These are phyloP conservation scores for Megamerina dolium DNA, from an alignment of 2,888 invertebrate species.

Conservation along the genomic window DNA sequence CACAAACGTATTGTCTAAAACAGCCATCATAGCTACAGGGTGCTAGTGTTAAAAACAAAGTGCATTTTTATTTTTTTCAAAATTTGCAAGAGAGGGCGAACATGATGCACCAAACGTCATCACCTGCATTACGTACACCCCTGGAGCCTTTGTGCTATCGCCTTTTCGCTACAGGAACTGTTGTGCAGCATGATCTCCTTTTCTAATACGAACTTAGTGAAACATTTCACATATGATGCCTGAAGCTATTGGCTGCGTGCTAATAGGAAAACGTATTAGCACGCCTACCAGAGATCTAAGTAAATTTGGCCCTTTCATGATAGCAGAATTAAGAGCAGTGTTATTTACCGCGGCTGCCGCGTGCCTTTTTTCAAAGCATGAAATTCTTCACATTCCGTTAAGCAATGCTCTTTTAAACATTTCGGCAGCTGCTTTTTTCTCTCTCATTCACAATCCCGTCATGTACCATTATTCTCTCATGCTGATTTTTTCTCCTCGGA, in stretches of 20 bases:
- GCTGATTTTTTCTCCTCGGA: no score
- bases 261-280: conserved; percentile 38
- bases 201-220: no score
- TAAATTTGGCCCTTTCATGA: conserved; percentile 36
- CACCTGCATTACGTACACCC: no score
- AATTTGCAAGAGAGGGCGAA: conserved; percentile 15
- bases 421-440: no score
- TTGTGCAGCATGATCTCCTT: no score
- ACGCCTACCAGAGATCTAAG: conserved; percentile 34
- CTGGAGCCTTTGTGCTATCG: conserved; percentile 14
- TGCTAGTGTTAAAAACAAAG: neutral
- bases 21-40: conserved; percentile 7
- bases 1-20: conserved; percentile 16
- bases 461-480: no score
- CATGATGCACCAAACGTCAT: conserved; percentile 16
- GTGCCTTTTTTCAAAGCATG: no score
- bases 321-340: conserved; percentile 26
- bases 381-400: no score
- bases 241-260: conserved; percentile 35
- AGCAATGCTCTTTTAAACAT: no score
- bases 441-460: no score
- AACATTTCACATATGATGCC: conserved; percentile 36
- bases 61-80: conserved; percentile 20
- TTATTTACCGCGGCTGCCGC: conserved; percentile 31
- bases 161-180: no score